These are phyloP conservation scores for Anoplophora glabripennis DNA, from an alignment of 1,140 invertebrate species.

Conservation along the genomic window DNA sequence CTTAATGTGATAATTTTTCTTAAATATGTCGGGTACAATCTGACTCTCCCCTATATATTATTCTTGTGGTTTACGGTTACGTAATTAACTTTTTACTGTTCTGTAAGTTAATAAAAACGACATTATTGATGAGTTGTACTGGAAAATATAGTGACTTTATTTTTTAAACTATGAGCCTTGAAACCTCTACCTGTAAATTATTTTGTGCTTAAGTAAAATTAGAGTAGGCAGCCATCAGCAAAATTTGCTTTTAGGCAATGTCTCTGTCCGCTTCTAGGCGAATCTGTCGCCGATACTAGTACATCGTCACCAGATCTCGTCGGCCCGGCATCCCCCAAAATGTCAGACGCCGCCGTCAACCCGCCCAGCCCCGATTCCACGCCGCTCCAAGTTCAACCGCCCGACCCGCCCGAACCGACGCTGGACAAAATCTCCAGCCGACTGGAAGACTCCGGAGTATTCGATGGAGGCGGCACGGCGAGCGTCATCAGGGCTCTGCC, in stretches of 20 bases:
- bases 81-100: too few species aligned
- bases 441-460: constrained; percentile 41
- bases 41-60: too few species aligned
- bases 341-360: constrained; percentile 53
- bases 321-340: constrained; percentile 71
- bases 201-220: constrained; percentile 19
- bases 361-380: constrained; percentile 46
- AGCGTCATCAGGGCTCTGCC: constrained; percentile 39
- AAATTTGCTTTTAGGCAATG: constrained; percentile 47
- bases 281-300: constrained; percentile 86
- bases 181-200: neutral
- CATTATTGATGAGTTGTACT: too few species aligned
- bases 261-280: constrained; percentile 60
- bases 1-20: too few species aligned
- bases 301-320: constrained; percentile 81
- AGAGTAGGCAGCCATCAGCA: constrained; percentile 45
- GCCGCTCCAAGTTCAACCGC: constrained; percentile 26
- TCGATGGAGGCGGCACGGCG: constrained; percentile 42
- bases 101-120: too few species aligned
- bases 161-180: too few species aligned
- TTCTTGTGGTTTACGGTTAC: too few species aligned
- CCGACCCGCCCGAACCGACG: constrained; percentile 34
- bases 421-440: constrained; percentile 39
- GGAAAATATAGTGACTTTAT: too few species aligned
- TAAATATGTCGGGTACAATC: too few species aligned